phyloP scores from a whole-genome alignment of 1,140 invertebrate species.

The Rhyzopertha dominica region DNA sequence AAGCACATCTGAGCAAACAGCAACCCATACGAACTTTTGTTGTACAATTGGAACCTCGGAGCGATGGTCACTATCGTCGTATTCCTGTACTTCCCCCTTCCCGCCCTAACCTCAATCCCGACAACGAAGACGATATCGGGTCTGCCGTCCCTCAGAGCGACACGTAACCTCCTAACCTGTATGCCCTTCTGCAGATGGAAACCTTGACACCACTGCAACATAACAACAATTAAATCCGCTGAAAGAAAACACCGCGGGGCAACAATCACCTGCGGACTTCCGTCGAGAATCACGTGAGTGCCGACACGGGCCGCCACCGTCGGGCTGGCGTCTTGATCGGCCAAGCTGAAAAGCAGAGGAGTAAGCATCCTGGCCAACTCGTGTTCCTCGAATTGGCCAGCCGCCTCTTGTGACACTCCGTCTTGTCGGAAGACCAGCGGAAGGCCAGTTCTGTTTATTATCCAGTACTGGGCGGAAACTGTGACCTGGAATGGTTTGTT shows the following conservation, averaged over 20 bases:
- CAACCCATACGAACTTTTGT: slow-evolving; percentile 75
- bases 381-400: slow-evolving; percentile 93
- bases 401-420: slow-evolving; percentile 69
- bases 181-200: slow-evolving; percentile 68
- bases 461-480: slow-evolving; percentile 86
- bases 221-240: no score
- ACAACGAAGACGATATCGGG: slow-evolving; percentile 70
- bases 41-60: slow-evolving; percentile 89
- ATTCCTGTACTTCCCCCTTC: slow-evolving; percentile 79
- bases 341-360: slow-evolving; percentile 92
- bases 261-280: slow-evolving; percentile 51
- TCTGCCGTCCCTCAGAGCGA: slow-evolving; percentile 56
- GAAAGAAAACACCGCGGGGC: slow-evolving; percentile 15
- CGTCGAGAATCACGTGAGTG: slow-evolving; percentile 58
- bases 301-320: slow-evolving; percentile 67
- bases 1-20: slow-evolving; percentile 80
- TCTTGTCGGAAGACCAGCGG: slow-evolving; percentile 93
- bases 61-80: slow-evolving; percentile 91
- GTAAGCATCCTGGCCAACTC: slow-evolving; percentile 87
- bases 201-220: slow-evolving; percentile 38
- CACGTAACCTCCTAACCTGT: slow-evolving; percentile 53
- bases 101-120: slow-evolving; percentile 83
- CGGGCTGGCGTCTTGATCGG: slow-evolving; percentile 75
- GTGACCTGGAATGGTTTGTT: slow-evolving; percentile 57
- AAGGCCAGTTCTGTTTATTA: slow-evolving; percentile 92